Percentiles rank a stretch among this genome's conserved stretches.
These are phyloP conservation scores for Lasioglossum zephyrum DNA, from an alignment of 2,888 invertebrate genomes.

Conservation along the genomic window DNA sequence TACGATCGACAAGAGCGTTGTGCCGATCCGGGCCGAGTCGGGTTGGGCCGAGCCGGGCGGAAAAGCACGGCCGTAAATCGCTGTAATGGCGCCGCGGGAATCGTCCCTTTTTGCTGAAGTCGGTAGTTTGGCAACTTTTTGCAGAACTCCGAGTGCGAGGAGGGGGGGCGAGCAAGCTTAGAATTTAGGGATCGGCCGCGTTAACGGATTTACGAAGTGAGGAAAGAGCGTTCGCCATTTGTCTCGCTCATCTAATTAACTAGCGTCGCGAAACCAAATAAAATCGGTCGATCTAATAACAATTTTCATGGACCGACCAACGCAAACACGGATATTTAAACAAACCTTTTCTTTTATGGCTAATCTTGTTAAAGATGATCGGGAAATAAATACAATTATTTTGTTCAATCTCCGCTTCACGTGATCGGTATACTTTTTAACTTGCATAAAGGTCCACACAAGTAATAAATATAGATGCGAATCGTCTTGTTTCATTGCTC, in stretches of 20 bases:
- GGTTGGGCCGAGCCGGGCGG: slow-evolving; percentile 7
- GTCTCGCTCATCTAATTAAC: slow-evolving; percentile 61
- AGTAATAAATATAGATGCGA: neutral
- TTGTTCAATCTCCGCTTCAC: neutral
- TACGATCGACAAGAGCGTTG: slow-evolving; percentile 39
- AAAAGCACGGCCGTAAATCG: slow-evolving; percentile 59
- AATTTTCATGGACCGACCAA: slow-evolving; percentile 15
- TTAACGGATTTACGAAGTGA: slow-evolving; percentile 65
- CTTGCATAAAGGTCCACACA: neutral
- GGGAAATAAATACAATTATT: neutral
- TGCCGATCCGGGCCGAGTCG: neutral
- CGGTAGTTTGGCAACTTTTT: slow-evolving; percentile 36
- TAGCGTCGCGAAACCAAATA: slow-evolving; percentile 11
- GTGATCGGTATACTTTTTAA: neutral
- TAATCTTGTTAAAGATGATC: neutral
- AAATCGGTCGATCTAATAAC: slow-evolving; percentile 35
- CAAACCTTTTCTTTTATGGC: neutral
- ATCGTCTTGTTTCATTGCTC: neutral
- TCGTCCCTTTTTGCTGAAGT: slow-evolving; percentile 48
- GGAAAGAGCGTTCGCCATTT: slow-evolving; percentile 51
- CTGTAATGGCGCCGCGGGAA: slow-evolving; percentile 43
- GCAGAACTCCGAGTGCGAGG: slow-evolving; percentile 40
- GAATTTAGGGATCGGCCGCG: slow-evolving; percentile 41
- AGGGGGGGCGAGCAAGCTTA: neutral
- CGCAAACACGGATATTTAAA: neutral